These are phyloP conservation scores for Oncopodura yosiiana DNA, from an alignment of 1,140 invertebrate species.

Conservation along the genomic window DNA sequence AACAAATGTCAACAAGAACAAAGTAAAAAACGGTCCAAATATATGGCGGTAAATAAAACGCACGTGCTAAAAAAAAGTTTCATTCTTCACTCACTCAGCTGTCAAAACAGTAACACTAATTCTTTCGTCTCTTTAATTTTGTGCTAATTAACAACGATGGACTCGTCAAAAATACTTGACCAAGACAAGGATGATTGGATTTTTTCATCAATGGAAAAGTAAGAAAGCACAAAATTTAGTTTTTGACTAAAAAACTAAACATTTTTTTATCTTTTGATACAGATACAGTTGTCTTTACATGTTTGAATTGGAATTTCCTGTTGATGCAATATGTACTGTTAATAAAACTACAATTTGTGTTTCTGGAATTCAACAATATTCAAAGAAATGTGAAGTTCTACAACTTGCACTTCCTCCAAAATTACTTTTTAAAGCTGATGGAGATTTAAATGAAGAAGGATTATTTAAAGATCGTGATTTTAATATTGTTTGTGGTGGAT, in stretches of 20 bases:
- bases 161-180: conserved; percentile 20
- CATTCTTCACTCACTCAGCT: too few species aligned
- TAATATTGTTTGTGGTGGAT: conserved; percentile 34
- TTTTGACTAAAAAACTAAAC: not conserved
- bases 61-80: too few species aligned
- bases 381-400: conserved; percentile 34
- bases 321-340: conserved; percentile 26
- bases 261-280: conserved; percentile 1
- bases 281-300: conserved; percentile 35
- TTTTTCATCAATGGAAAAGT: conserved; percentile 34
- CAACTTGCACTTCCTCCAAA: conserved; percentile 34
- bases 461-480: conserved; percentile 36
- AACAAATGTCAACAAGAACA: too few species aligned
- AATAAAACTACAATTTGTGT: conserved; percentile 30
- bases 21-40: too few species aligned
- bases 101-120: too few species aligned
- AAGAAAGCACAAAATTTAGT: not conserved
- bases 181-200: conserved; percentile 35
- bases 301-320: conserved; percentile 35
- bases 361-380: conserved; percentile 26
- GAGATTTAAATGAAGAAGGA: conserved; percentile 35
- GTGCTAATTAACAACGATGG: not conserved
- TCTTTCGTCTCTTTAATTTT: too few species aligned
- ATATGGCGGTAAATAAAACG: too few species aligned
- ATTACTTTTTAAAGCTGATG: conserved; percentile 29